Evolutionary conservation across 2,113 vertebrate species (phyloP), one percentile per base, ranked within the genome.

Genomic region (Thryonomys swinderianus): DNA sequence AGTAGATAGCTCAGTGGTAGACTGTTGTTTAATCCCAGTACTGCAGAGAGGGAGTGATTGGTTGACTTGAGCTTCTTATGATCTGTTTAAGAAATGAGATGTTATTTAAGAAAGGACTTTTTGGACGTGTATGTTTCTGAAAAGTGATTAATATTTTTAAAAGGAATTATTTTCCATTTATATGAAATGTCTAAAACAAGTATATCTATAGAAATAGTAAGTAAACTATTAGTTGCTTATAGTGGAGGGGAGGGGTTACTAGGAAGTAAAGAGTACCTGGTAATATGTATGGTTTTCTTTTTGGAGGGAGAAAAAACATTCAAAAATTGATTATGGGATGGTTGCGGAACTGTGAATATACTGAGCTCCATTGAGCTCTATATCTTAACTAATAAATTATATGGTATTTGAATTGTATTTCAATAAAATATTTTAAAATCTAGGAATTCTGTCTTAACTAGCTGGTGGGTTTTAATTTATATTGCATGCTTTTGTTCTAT

Each of bases 31-130:
- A 51, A 32, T 51, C 6, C 42, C 25, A 51, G 45, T 30, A 40
- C 42, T 32, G 7, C 45, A 51, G 27, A 51, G 45, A 51, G 30
- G 30, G 45, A 32, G 18, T 53, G 18, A 34, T 48, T 55, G 67
- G 13, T 79, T 90, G 80, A 79, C 48, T 51, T 74, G 85, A n/a
- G 25, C 66, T 89, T 93, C 14, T 53, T 84, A 45, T 51, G 51
- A 59, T n/a, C n/a, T 82, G 16, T 83, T 85, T 90, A 42, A 88
- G 51, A 92, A 85, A 95, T 20, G 79, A 42, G 62, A 59, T 94
- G 4, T 59, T 34, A 25, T 42, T 88, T 71, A 88, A 55, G 53
- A 57, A 83, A 82, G 88, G 30, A 1, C 3, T 18, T 55, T n/a
- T 25, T 64, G 27, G 32, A 34, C 34, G 32, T 66, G 5, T 66